Conservation (phyloP, 2,797 vertebrate species). For the Chiroxiphia lanceolata region DNA sequence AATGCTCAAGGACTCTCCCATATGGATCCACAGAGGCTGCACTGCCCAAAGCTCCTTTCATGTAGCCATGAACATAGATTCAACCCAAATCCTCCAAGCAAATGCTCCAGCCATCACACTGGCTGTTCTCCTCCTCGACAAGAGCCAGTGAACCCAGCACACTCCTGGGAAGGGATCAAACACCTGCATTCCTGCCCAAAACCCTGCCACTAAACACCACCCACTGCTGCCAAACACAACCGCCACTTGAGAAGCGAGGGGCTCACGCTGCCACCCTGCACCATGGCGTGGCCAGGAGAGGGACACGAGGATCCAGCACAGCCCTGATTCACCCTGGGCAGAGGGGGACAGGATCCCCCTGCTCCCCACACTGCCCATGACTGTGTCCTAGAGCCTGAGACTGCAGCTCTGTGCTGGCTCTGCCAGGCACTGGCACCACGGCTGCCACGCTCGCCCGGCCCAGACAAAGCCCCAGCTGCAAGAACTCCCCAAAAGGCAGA, state of each 20-base stretch:
- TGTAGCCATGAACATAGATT: neutral
- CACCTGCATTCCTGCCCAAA: neutral
- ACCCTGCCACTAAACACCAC: neutral
- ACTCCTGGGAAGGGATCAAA: neutral
- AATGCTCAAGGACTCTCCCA: neutral
- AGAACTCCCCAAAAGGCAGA: neutral
- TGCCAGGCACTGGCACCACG: neutral
- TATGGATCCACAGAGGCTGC: neutral
- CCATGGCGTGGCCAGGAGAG: rapidly evolving
- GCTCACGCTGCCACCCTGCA: neutral
- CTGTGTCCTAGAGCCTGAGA: neutral
- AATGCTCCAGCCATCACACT: rapidly evolving
- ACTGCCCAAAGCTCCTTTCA: neutral
- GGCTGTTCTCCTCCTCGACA: rapidly evolving
- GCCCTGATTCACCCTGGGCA: neutral
- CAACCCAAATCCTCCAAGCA: neutral
- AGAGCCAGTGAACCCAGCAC: rapidly evolving
- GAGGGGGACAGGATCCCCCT: neutral
- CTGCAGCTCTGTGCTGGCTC: neutral
- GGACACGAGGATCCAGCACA: neutral
- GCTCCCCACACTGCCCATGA: neutral
- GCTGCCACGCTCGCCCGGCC: neutral
- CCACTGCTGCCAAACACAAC: neutral
- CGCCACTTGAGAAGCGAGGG: neutral
- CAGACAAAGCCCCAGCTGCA: conserved; percentile 20